Evolutionary conservation across 2,797 vertebrate species (phyloP).

Genomic region (Mastacembelus armatus): DNA sequence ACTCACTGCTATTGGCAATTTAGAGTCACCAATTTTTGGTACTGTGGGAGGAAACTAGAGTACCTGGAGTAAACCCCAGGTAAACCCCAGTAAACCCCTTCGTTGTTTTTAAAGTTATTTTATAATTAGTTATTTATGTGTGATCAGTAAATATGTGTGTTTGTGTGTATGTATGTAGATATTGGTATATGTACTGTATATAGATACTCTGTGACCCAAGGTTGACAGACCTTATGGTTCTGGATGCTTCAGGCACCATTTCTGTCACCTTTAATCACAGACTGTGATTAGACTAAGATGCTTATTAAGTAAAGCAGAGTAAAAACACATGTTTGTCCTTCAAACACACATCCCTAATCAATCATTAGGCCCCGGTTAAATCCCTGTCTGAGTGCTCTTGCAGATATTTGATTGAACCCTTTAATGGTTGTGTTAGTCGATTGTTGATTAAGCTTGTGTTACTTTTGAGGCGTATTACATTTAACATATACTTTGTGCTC

Average conservation of each 20-base stretch:
- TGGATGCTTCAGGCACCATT: constrained; percentile 6
- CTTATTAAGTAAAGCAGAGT: constrained; percentile 73
- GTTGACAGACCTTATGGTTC: too few species aligned
- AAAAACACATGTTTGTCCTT: constrained; percentile 81
- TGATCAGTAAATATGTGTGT: too few species aligned
- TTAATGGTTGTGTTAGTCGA: constrained; percentile 38
- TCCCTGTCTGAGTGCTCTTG: constrained; percentile 72
- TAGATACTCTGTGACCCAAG: too few species aligned
- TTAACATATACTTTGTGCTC: constrained; percentile 32
- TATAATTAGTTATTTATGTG: too few species aligned
- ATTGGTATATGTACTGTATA: too few species aligned
- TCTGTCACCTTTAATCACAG: constrained; percentile 73
- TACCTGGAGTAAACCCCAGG: too few species aligned
- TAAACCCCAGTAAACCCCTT: too few species aligned
- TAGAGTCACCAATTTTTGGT: too few species aligned
- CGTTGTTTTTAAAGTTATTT: too few species aligned
- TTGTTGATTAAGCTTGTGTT: constrained; percentile 46
- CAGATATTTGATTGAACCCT: constrained; percentile 69
- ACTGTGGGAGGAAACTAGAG: too few species aligned
- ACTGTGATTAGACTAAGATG: constrained; percentile 63
- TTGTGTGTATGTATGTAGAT: too few species aligned
- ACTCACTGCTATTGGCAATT: too few species aligned
- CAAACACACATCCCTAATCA: constrained; percentile 69
- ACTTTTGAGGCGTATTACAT: constrained; percentile 45
- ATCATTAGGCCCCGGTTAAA: constrained; percentile 77